These are phyloP conservation scores for Acleris laterana DNA, from an alignment of 2,888 invertebrate genomes.

Conservation along the genomic window DNA sequence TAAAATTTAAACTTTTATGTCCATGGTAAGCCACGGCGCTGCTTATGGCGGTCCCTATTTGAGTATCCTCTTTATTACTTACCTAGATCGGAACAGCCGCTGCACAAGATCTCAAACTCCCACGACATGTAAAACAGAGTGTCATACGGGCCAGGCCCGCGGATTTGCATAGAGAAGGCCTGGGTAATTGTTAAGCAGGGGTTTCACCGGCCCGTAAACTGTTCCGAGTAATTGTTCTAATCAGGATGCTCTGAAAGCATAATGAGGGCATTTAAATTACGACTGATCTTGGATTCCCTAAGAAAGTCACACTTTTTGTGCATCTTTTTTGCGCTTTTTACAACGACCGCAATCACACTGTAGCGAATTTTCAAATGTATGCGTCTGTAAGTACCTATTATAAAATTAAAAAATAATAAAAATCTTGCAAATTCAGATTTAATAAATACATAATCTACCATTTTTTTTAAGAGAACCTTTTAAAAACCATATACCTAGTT, in stretches of 20 bases:
- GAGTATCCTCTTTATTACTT: no score
- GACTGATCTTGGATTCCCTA: conserved; percentile 59
- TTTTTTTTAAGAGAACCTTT: no score
- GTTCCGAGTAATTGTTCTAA: conserved; percentile 67
- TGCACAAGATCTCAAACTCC: no score
- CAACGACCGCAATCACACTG: conserved; percentile 50
- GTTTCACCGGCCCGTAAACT: conserved; percentile 60
- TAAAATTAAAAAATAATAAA: no score
- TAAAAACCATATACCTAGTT: no score
- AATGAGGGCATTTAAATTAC: conserved; percentile 43
- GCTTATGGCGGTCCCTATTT: no score
- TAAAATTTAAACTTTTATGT: no score
- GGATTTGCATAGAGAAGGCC: conserved; percentile 21
- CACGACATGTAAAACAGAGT: conserved; percentile 37
- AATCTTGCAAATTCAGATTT: no score
- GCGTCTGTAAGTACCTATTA: no score
- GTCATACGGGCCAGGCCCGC: conserved; percentile 15
- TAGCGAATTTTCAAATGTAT: conserved; percentile 6
- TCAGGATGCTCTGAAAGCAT: conserved; percentile 60
- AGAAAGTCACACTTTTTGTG: conserved; percentile 60
- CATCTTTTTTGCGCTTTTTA: conserved; percentile 43
- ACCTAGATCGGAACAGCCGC: no score
- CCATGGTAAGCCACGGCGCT: no score
- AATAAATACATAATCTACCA: no score
- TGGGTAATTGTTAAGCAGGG: conserved; percentile 48